Percentiles rank a stretch among this genome's conserved stretches.
Conservation (phyloP, 2,113 vertebrate genomes). For the Propithecus coquereli region DNA sequence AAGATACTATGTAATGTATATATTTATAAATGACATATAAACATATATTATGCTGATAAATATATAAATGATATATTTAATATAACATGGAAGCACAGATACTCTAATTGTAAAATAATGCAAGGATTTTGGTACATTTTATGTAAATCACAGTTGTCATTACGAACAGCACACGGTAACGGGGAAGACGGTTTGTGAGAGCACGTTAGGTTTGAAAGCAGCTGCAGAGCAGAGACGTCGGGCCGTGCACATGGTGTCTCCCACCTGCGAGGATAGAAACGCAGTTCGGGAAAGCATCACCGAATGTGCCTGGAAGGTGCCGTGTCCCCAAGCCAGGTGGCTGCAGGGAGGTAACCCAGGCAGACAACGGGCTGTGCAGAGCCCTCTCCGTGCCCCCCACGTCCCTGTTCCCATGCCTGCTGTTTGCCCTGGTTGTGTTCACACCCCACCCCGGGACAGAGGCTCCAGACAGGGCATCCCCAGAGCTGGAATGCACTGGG, state of each 20-base stretch:
- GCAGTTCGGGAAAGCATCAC: fast-evolving
- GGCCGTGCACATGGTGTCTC: fast-evolving
- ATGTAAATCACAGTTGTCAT: no score
- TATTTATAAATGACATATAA: no score
- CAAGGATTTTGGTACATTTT: no score
- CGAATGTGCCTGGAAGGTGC: not conserved
- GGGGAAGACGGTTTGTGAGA: not conserved
- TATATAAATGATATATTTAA: not conserved
- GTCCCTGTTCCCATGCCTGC: not conserved
- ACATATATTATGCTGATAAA: no score
- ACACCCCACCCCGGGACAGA: fast-evolving
- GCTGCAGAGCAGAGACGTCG: fast-evolving
- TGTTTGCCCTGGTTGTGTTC: not conserved
- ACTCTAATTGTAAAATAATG: no score
- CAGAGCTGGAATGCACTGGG: not conserved
- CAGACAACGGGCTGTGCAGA: not conserved
- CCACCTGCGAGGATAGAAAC: fast-evolving
- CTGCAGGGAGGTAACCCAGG: no score
- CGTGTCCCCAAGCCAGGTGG: fast-evolving
- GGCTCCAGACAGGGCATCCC: fast-evolving
- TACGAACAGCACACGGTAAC: fast-evolving
- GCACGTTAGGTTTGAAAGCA: not conserved
- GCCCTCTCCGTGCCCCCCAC: fast-evolving
- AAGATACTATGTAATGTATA: no score
- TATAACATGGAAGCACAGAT: not conserved